Evolutionary conservation across 2,797 vertebrate genomes (phyloP).

Genomic region (Myripristis jacobus): DNA sequence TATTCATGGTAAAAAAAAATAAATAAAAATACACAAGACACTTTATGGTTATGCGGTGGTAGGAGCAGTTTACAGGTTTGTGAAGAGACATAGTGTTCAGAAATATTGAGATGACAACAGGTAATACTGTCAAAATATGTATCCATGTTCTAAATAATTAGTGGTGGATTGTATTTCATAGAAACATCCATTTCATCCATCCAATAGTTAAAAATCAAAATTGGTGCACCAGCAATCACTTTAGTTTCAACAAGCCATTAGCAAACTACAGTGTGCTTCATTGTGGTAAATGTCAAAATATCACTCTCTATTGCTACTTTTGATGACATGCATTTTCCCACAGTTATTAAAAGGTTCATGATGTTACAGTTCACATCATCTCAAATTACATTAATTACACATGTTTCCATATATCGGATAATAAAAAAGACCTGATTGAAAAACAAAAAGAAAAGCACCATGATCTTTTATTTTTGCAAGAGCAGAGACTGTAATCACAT

Average conservation of each 20-base stretch:
- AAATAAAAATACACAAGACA: background rate
- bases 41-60: background rate
- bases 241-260: background rate
- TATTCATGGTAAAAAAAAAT: too few relatives aligned
- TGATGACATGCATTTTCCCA: background rate
- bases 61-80: background rate
- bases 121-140: background rate
- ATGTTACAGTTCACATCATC: background rate
- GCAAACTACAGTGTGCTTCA: background rate
- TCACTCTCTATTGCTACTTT: background rate
- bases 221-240: background rate
- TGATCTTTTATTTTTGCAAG: slow-evolving; percentile 39
- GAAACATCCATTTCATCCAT: background rate
- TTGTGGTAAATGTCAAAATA: background rate
- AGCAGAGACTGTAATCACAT: slow-evolving; percentile 24
- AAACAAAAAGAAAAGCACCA: slow-evolving; percentile 7
- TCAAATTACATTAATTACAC: background rate
- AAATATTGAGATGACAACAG: background rate
- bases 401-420: background rate
- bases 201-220: background rate
- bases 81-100: background rate
- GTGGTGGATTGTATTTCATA: background rate
- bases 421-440: slow-evolving; percentile 29
- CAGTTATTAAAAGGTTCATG: background rate
- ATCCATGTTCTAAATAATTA: background rate